A percentile compares a stretch with the other conserved stretches of the same genome.
Conservation (phyloP, 1,140 invertebrate species). For the Camponotus vicinus region DNA sequence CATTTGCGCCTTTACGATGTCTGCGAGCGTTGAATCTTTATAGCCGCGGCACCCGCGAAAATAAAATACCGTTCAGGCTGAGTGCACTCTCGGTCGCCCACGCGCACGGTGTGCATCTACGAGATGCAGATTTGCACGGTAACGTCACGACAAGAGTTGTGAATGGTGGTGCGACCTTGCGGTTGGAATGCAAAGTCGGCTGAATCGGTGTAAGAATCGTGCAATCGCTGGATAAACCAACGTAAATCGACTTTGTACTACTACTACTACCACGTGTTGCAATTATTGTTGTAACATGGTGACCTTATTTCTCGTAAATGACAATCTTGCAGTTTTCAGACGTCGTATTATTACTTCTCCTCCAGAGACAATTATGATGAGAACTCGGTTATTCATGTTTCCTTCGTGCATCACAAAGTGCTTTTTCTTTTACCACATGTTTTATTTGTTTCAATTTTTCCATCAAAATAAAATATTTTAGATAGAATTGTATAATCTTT, state of each 20-base stretch:
- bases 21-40: background rate
- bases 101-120: background rate
- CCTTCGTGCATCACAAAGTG: background rate
- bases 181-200: conserved; percentile 61
- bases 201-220: conserved; percentile 32
- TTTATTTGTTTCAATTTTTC: no score
- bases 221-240: conserved; percentile 49
- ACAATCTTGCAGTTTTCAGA: conserved; percentile 40
- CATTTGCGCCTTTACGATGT: background rate
- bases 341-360: background rate
- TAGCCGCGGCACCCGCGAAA: background rate
- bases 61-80: conserved; percentile 30
- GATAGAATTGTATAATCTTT: background rate
- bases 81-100: conserved; percentile 34
- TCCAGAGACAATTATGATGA: background rate
- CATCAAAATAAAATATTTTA: background rate
- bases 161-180: conserved; percentile 70
- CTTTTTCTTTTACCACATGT: no score
- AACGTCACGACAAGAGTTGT: conserved; percentile 28
- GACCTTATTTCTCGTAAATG: conserved; percentile 48
- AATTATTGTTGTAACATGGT: conserved; percentile 49
- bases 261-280: conserved; percentile 3
- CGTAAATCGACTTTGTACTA: background rate
- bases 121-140: conserved; percentile 27
- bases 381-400: background rate